Evolutionary conservation across 2,113 vertebrate genomes (phyloP).

Genomic region (Neolamprologus hecqui): DNA sequence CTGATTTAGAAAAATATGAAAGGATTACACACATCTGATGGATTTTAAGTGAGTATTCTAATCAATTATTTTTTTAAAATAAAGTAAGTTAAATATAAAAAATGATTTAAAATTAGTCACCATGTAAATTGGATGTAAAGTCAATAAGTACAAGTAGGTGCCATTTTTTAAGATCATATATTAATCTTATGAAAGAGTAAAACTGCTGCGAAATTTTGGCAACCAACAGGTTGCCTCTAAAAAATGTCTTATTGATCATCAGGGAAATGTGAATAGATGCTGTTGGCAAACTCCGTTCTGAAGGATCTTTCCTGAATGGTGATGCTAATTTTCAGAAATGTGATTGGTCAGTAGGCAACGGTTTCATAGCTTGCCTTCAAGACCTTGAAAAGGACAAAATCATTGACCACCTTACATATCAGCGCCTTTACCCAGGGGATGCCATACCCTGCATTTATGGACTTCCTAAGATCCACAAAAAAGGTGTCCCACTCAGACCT

Average conservation of each 20-base stretch:
- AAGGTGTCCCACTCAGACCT: not conserved
- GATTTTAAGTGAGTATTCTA: not conserved
- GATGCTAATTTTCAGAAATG: not conserved
- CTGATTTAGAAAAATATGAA: not conserved
- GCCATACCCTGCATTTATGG: not conserved
- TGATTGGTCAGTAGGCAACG: not conserved
- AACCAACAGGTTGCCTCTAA: not conserved
- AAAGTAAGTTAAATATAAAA: not conserved
- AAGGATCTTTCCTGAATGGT: not conserved
- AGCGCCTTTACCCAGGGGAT: not conserved
- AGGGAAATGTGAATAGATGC: not conserved
- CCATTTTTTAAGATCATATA: not conserved
- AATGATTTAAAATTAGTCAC: not conserved
- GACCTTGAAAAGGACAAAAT: not conserved
- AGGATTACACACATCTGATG: not conserved
- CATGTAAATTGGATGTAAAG: not conserved
- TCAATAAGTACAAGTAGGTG: not conserved
- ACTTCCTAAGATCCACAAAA: not conserved
- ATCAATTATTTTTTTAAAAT: not conserved
- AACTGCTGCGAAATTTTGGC: not conserved
- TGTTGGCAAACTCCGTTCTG: not conserved
- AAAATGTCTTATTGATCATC: not conserved
- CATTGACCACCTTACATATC: not conserved
- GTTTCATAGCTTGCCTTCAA: not conserved
- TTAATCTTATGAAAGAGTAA: not conserved